phyloP scores from a whole-genome alignment of 2,113 vertebrate genomes.

The Caranx melampygus region DNA sequence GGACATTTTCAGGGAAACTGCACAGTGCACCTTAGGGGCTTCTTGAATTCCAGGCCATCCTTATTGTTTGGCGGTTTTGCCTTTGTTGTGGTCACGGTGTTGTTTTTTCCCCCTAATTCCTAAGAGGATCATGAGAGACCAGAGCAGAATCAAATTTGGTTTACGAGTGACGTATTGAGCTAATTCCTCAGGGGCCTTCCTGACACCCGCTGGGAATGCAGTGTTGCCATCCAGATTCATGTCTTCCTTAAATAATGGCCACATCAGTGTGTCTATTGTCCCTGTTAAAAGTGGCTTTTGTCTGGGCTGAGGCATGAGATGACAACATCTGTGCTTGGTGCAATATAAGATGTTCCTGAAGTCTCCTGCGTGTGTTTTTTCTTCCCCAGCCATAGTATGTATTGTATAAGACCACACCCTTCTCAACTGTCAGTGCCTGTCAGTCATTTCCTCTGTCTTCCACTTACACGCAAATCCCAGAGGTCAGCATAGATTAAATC shows the following conservation, averaged over 20 bases:
- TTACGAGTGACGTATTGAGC: constrained; percentile 35
- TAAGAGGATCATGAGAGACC: constrained; percentile 42
- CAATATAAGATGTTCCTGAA: constrained; percentile 37
- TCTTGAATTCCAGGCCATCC: constrained; percentile 41
- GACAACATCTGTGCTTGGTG: constrained; percentile 30
- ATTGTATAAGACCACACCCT: constrained; percentile 17
- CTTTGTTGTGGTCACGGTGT: constrained; percentile 52
- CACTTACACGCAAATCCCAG: neutral
- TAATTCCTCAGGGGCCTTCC: constrained; percentile 7
- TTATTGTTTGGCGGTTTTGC: constrained; percentile 38
- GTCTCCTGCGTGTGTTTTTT: neutral
- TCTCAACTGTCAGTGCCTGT: constrained; percentile 17
- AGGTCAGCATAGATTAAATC: constrained; percentile 1
- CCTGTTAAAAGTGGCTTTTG: constrained; percentile 36
- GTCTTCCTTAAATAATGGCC: constrained; percentile 36
- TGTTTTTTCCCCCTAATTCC: constrained; percentile 39
- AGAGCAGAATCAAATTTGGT: constrained; percentile 21
- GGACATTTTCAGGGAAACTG: neutral
- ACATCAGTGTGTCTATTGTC: constrained; percentile 68
- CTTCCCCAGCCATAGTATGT: constrained; percentile 12
- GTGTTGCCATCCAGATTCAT: constrained; percentile 4
- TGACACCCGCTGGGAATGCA: constrained; percentile 18
- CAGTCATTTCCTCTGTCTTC: neutral
- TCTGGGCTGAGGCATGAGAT: constrained; percentile 22
- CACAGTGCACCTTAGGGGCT: constrained; percentile 22